Base-by-base conservation (phyloP, 2,888 invertebrate species). In the Furcula furcula region DNA sequence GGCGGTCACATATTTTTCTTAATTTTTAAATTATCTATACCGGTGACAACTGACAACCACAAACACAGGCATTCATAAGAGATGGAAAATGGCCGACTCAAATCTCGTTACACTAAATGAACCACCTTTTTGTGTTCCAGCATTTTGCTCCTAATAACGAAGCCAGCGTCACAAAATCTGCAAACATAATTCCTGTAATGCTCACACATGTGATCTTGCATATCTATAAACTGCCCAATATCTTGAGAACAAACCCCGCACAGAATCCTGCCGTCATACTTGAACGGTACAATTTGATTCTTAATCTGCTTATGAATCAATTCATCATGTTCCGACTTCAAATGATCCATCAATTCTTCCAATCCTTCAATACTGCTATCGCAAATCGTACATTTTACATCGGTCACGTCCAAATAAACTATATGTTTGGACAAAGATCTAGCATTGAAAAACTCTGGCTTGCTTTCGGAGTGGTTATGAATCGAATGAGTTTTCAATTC, bases 111-210 rank as follows among this genome's bases (percentile, higher is more conserved):
- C 11, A 74, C 64, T 20, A 64, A 59, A 44, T 76, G 76, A 0
- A 68, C 63, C 1, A 44, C 32, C 14, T 74, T 72, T 47, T 76
- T 76, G 41, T 76, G 76, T 1, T 73, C 67, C 9, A 72, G 50
- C 67, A 75, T 64, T 34, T 65, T 67, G 22, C 58, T 58, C 2
- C 67, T 58, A 34, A 68, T 67, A 3, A 76, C 47, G 45, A 72
- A 63, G 25, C 72, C 55, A 0, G 67, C 59, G 26, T 76, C 75
- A 29, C 85, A 86, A 1, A 76, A 71, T 2, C 76, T 72, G 36
- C 86, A 86, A 0, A 75, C 56, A 30, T 75, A 81, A 40, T 86
- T 85, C 42, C 66, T 61, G 23, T 75, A 82, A 37, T 87, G 86
- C 1, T 63, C 57, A 1, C 71, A 72, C 81, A 84, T 81, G 19